phyloP scores from a whole-genome alignment of 2,888 invertebrate genomes.

The Xestia ashworthii region DNA sequence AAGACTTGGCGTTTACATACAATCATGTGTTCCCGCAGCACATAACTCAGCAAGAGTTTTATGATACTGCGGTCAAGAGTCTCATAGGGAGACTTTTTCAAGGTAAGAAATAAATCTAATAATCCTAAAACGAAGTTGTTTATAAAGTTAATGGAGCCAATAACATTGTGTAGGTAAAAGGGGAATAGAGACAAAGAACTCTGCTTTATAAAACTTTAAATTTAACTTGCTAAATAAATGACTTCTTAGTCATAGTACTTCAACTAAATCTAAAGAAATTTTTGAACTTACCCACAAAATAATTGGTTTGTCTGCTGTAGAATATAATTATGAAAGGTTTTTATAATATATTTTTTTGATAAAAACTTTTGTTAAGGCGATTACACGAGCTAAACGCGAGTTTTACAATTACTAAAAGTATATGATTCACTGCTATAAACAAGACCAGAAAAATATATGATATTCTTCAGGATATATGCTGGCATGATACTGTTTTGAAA shows the following conservation, averaged over 20 bases:
- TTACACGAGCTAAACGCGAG: no score
- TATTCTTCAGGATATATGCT: no score
- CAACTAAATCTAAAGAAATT: no score
- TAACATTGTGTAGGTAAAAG: not conserved
- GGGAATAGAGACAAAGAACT: not conserved
- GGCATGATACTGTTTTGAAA: no score
- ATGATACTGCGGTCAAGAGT: conserved; percentile 93
- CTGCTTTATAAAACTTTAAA: not conserved
- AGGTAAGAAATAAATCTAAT: conserved; percentile 81
- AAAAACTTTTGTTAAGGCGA: no score
- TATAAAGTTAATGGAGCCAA: not conserved
- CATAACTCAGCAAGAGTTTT: conserved; percentile 93
- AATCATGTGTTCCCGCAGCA: conserved; percentile 95
- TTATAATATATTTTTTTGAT: no score
- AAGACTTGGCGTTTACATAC: conserved; percentile 94
- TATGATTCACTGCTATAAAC: no score
- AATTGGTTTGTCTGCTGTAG: not conserved
- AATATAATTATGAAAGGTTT: not conserved
- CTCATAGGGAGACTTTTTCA: conserved; percentile 95
- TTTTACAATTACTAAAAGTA: no score
- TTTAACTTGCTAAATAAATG: not conserved
- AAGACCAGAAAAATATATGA: no score
- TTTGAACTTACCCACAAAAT: no score
- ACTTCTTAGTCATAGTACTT: not conserved
- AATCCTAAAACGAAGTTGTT: not conserved